These are phyloP conservation scores for Streptopelia turtur DNA, from an alignment of 2,797 vertebrate species.

Conservation along the genomic window DNA sequence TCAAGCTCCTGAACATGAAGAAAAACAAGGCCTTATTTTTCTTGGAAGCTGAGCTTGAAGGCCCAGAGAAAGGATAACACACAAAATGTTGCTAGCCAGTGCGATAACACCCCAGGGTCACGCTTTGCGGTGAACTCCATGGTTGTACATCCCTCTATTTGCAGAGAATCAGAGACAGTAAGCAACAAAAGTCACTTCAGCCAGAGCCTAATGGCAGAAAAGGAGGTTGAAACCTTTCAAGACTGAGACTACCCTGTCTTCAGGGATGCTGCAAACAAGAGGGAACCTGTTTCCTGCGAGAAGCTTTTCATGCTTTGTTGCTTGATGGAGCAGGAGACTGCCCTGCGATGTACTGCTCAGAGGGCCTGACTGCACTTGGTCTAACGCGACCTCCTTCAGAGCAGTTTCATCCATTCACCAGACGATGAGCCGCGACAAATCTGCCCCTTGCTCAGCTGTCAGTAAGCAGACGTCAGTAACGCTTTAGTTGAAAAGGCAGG, in stretches of 20 bases:
- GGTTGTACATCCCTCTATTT: neutral
- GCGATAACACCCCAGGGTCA: neutral
- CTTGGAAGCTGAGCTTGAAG: neutral
- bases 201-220: neutral
- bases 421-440: neutral
- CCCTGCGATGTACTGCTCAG: neutral
- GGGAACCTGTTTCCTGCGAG: neutral
- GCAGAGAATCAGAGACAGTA: neutral
- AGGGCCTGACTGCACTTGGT: rapidly evolving
- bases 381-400: neutral
- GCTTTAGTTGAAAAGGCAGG: neutral
- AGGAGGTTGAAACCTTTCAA: neutral
- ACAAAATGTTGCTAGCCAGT: neutral
- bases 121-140: neutral
- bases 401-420: neutral
- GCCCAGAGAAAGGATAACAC: neutral
- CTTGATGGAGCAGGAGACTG: neutral
- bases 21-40: conserved; percentile 18
- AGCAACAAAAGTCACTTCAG: neutral
- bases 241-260: neutral
- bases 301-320: neutral
- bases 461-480: neutral
- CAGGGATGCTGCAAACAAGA: neutral
- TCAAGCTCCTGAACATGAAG: conserved; percentile 89
- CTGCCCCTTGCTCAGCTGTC: neutral